Conservation (phyloP, 2,113 vertebrate species). For the Sigmodon hispidus region DNA sequence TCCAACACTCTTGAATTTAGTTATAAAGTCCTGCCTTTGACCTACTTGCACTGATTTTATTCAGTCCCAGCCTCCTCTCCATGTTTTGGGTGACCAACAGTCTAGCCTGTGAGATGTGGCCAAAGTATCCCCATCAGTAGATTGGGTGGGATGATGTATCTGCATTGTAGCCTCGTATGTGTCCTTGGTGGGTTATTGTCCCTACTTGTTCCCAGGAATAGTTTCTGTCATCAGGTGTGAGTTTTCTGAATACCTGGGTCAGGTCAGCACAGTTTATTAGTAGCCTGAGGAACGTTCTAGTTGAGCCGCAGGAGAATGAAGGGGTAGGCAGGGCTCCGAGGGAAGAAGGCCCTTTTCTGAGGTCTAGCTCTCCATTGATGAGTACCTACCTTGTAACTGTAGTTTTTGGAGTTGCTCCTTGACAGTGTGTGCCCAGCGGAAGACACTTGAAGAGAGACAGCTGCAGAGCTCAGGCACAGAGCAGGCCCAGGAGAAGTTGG, state of each 20-base stretch:
- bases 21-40: not conserved
- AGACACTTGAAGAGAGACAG: conserved; percentile 91
- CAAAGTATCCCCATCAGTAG: not conserved
- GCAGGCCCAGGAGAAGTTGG: conserved; percentile 86
- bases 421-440: conserved; percentile 88
- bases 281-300: not conserved
- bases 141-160: not conserved
- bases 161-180: not conserved
- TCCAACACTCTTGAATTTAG: not conserved
- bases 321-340: not conserved
- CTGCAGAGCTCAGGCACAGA: conserved; percentile 79
- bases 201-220: not conserved
- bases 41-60: not conserved
- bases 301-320: not conserved
- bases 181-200: not conserved
- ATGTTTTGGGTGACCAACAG: no score
- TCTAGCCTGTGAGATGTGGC: not conserved
- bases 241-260: not conserved
- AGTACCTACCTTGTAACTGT: no score
- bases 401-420: conserved; percentile 81
- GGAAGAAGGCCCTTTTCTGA: no score
- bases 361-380: not conserved
- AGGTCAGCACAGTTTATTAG: not conserved
- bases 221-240: not conserved
- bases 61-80: not conserved